Evolutionary conservation across 1,140 invertebrate species (phyloP).

Genomic region (Spodoptera litura): DNA sequence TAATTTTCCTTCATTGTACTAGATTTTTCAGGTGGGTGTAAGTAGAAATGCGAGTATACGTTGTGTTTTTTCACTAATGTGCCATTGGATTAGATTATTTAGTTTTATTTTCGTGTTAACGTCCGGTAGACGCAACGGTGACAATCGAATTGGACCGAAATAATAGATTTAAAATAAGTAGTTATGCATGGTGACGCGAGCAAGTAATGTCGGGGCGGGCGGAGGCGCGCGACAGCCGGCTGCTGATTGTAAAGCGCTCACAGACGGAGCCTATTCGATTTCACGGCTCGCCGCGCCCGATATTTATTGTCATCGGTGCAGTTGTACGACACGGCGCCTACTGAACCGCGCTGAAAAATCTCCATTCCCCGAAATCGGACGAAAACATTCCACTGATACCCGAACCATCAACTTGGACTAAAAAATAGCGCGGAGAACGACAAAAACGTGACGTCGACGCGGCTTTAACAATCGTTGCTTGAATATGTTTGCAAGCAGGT

Average conservation of each 20-base stretch:
- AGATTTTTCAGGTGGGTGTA: constrained; percentile 1
- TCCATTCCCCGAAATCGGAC: constrained; percentile 78
- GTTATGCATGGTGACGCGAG: constrained; percentile 74
- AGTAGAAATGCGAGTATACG: neutral
- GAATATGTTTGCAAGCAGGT: constrained; percentile 67
- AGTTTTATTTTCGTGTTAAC: neutral
- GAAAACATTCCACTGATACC: constrained; percentile 76
- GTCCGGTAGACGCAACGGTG: neutral
- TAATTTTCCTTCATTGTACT: constrained; percentile 42
- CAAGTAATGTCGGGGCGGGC: constrained; percentile 72
- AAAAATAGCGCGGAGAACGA: constrained; percentile 61
- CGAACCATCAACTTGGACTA: constrained; percentile 60
- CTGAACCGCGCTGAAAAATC: constrained; percentile 84
- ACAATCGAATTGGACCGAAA: constrained; percentile 18
- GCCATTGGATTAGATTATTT: neutral
- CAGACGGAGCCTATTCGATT: constrained; percentile 85
- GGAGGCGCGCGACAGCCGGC: constrained; percentile 77
- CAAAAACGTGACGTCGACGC: constrained; percentile 52
- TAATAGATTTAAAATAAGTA: constrained; percentile 69
- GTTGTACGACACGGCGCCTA: constrained; percentile 83
- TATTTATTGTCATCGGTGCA: constrained; percentile 86
- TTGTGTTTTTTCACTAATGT: too few relatives aligned
- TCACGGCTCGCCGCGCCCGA: constrained; percentile 83
- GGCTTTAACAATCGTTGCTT: constrained; percentile 68
- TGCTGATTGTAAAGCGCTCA: constrained; percentile 85